These are phyloP conservation scores for Microctonus hyperodae DNA, from an alignment of 2,888 invertebrate species.

Conservation along the genomic window DNA sequence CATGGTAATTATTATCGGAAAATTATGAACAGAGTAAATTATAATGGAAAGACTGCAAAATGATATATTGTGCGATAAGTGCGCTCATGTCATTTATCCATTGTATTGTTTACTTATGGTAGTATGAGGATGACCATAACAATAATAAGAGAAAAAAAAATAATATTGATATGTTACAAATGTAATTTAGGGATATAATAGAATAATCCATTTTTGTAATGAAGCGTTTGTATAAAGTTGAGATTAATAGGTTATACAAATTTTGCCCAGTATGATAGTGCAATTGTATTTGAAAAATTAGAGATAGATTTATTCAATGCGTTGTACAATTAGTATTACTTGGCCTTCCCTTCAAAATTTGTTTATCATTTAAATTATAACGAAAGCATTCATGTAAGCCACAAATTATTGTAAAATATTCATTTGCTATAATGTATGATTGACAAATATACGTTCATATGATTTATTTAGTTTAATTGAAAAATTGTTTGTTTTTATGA, in stretches of 20 bases:
- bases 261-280: constrained; percentile 24
- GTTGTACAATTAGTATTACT: background rate
- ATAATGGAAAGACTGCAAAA: constrained; percentile 22
- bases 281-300: constrained; percentile 26
- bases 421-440: constrained; percentile 35
- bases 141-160: constrained; percentile 33
- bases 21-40: constrained; percentile 20
- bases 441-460: constrained; percentile 45
- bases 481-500: constrained; percentile 34
- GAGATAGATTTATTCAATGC: background rate
- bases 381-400: constrained; percentile 22
- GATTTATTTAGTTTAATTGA: constrained; percentile 49
- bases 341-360: background rate
- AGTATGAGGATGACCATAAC: constrained; percentile 36
- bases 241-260: constrained; percentile 30
- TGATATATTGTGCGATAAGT: constrained; percentile 18
- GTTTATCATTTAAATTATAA: constrained; percentile 5
- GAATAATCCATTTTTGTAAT: constrained; percentile 44
- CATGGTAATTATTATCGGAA: constrained; percentile 36
- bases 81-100: constrained; percentile 18
- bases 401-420: background rate
- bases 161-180: constrained; percentile 29
- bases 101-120: constrained; percentile 24
- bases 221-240: constrained; percentile 42
- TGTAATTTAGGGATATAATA: constrained; percentile 40